A percentile compares a stretch with the other conserved stretches of the same genome.
Evolutionary conservation across 2,797 vertebrate species (phyloP).

Genomic region (Coregonus ussuriensis): DNA sequence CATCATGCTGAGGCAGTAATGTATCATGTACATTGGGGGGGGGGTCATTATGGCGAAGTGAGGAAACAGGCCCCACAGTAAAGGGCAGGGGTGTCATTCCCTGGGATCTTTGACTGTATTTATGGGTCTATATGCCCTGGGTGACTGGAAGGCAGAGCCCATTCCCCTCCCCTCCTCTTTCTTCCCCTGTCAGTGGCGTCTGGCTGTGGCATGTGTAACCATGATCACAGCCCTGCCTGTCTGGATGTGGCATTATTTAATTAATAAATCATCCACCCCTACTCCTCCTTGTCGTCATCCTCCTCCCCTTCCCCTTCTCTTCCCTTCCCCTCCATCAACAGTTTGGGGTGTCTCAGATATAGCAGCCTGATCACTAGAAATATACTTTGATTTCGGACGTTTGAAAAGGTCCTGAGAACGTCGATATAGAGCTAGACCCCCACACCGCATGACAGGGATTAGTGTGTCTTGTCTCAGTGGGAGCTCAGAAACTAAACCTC

Average conservation of each 20-base stretch:
- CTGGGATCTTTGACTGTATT: conserved; percentile 54
- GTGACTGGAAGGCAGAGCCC: conserved; percentile 6
- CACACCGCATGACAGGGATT: conserved; percentile 44
- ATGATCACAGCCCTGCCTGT: conserved; percentile 42
- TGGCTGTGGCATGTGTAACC: conserved; percentile 35
- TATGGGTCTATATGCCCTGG: conserved; percentile 48
- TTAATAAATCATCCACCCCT: conserved; percentile 38
- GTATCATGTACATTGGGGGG: conserved; percentile 41
- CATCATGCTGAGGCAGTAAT: conserved; percentile 7
- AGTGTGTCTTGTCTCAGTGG: conserved; percentile 59
- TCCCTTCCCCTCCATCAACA: conserved; percentile 36
- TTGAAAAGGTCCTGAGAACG: too few species aligned
- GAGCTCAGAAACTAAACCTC: conserved; percentile 23
- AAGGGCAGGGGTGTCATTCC: conserved; percentile 51
- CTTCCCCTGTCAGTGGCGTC: conserved; percentile 21
- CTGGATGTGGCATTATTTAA: conserved; percentile 44
- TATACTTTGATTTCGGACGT: too few species aligned
- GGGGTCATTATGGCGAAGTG: conserved; percentile 43
- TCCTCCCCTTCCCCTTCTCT: conserved; percentile 24
- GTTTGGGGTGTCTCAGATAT: conserved; percentile 23
- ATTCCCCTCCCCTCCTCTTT: background rate
- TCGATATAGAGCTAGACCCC: conserved; percentile 32
- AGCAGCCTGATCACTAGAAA: too few species aligned
- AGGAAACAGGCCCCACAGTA: conserved; percentile 25
- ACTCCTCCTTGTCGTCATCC: conserved; percentile 15